phyloP scores from a whole-genome alignment of 2,797 vertebrate genomes.

The Selene dorsalis region DNA sequence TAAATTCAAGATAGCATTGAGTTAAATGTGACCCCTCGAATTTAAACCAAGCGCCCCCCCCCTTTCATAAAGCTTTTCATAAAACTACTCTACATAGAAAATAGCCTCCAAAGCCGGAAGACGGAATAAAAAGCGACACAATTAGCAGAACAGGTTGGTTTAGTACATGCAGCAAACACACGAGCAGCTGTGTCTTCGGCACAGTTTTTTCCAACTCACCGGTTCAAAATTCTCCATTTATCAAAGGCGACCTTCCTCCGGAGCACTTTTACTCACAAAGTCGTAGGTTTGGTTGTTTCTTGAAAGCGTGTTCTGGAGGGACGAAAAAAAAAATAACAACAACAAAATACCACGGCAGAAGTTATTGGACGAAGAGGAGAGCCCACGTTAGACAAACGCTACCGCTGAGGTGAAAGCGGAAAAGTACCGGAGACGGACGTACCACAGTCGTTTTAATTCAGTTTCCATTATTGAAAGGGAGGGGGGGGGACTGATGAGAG shows the following conservation, averaged over 20 bases:
- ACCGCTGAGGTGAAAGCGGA: slow-evolving; percentile 26
- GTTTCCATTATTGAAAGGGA: slow-evolving; percentile 71
- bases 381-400: slow-evolving; percentile 25
- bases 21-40: neutral
- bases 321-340: neutral
- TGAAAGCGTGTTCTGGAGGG: slow-evolving; percentile 33
- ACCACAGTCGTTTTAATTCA: slow-evolving; percentile 63
- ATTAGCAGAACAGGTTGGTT: slow-evolving; percentile 29
- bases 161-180: slow-evolving; percentile 1
- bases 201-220: slow-evolving; percentile 66
- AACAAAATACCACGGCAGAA: slow-evolving; percentile 46
- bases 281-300: slow-evolving; percentile 50
- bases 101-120: neutral
- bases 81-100: neutral
- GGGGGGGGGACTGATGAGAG: slow-evolving; percentile 45
- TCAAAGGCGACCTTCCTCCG: slow-evolving; percentile 45
- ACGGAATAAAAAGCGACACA: neutral
- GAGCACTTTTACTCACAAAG: slow-evolving; percentile 43
- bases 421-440: slow-evolving; percentile 63
- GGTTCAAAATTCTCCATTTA: slow-evolving; percentile 72
- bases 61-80: too few relatives aligned
- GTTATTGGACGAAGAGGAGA: slow-evolving; percentile 58
- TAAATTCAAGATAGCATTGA: neutral
- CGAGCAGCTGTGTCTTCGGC: neutral
- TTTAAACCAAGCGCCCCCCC: too few relatives aligned